Percentiles rank a stretch among this genome's conserved stretches.
phyloP scores from a whole-genome alignment of 2,888 invertebrate genomes.

The Rhodophaea formosa region DNA sequence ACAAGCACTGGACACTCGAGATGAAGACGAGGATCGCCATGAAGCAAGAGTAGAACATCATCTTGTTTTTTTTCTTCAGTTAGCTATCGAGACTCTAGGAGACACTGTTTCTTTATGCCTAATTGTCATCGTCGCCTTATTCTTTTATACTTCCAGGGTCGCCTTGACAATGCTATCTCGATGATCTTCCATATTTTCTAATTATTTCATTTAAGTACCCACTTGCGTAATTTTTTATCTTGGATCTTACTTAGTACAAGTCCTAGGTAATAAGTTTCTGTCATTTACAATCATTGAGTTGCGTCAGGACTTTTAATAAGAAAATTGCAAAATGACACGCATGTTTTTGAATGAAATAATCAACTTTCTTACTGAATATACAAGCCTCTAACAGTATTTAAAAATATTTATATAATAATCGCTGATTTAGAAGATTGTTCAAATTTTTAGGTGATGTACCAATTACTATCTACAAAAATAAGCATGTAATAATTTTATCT shows the following conservation, averaged over 20 bases:
- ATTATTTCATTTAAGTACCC: slow-evolving; percentile 19
- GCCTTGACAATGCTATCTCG: slow-evolving; percentile 16
- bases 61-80: not conserved
- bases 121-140: not conserved
- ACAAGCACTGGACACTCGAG: slow-evolving; percentile 8
- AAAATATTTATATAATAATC: too few species aligned
- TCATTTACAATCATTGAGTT: slow-evolving; percentile 5
- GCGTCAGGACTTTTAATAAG: not conserved
- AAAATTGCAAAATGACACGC: not conserved
- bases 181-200: slow-evolving; percentile 25
- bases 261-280: not conserved
- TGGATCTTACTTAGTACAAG: not conserved
- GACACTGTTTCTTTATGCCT: slow-evolving; percentile 7
- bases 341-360: not conserved
- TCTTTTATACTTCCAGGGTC: slow-evolving; percentile 7
- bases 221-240: slow-evolving; percentile 17
- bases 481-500: too few species aligned
- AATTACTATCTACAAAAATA: too few species aligned
- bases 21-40: slow-evolving; percentile 1
- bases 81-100: not conserved
- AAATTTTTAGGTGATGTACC: too few species aligned
- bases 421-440: too few species aligned
- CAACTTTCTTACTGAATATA: not conserved
- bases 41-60: not conserved
- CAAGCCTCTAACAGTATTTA: not conserved